Base-by-base conservation (phyloP, 1,140 invertebrate genomes). In the Macrosteles quadrilineatus region DNA sequence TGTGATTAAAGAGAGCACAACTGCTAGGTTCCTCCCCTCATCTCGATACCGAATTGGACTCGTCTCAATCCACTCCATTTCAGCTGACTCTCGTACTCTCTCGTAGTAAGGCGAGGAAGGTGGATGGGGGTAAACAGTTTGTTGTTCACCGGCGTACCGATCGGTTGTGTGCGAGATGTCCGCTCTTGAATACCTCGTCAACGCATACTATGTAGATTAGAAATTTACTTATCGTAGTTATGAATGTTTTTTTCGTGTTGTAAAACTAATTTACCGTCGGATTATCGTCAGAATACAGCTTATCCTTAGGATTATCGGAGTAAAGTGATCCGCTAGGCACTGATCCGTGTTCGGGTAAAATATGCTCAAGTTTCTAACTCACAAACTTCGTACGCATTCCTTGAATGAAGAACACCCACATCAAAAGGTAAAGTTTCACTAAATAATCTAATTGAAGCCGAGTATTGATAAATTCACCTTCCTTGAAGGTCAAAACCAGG, bases 361-460 rank as follows among this genome's bases (percentile, higher is more conserved):
- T 83, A 91, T 91, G 88, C 88, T 91, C 83, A 91, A 90, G 83
- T 90, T 89, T 83, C 84, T 91, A 78, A 90, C 90, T 78, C 88
- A 90, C 81, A 91, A 91, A 85, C 83, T 91, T 79, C 86, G 87
- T 81, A 89, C 88, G 79, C 90, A 91, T 83, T 90, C 89, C 79
- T 86, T 91, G 81, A 90, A 90, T 86, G 90, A 91, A 84, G 89
- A 90, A 76, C 83, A 85, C 81, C 84, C 86, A 82, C 83, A 86
- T 78, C 85, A 85, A 76, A 87, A 87, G 85, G 85, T 85, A 79
- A 79, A 82, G 80, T 59, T 25, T 2, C 17, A 59, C 9, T 11
- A 59, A 77, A 80, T 72, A 76, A 76, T 75, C n/a, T 74, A 64
- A 25, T 55, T 64, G n/a, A 12, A 40, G 30, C 27, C 17, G 43